Evolutionary conservation across 2,888 invertebrate species (phyloP).

Genomic region (Catocala nupta): DNA sequence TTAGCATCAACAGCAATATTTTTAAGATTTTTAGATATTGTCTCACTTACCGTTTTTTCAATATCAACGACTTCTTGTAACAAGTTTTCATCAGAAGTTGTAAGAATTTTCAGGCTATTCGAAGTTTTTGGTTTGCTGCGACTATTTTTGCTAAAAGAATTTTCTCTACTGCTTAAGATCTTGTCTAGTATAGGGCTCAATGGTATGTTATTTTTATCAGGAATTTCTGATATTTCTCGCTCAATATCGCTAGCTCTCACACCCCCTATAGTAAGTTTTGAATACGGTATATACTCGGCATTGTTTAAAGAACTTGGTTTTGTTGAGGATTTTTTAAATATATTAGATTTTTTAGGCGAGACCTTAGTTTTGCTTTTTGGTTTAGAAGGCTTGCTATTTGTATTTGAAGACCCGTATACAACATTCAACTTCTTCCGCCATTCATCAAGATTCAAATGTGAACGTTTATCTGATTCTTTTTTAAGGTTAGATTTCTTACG

Average conservation of each 20-base stretch:
- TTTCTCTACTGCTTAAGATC: slow-evolving; percentile 75
- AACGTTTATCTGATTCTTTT: slow-evolving; percentile 56
- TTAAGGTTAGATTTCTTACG: slow-evolving; percentile 53
- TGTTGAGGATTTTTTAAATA: slow-evolving; percentile 4
- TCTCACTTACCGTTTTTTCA: slow-evolving; percentile 71
- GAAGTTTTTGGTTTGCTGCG: slow-evolving; percentile 55
- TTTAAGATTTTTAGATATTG: slow-evolving; percentile 62
- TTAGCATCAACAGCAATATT: slow-evolving; percentile 42
- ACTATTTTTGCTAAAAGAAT: slow-evolving; percentile 67
- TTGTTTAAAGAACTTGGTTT: slow-evolving; percentile 60
- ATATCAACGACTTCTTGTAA: slow-evolving; percentile 79
- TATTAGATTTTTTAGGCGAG: slow-evolving; percentile 49
- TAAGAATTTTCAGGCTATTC: slow-evolving; percentile 64
- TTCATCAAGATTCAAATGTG: slow-evolving; percentile 65
- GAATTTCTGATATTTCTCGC: slow-evolving; percentile 72
- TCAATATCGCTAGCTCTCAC: slow-evolving; percentile 78
- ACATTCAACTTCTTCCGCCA: slow-evolving; percentile 76
- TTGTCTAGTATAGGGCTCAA: slow-evolving; percentile 77
- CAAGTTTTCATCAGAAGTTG: slow-evolving; percentile 81
- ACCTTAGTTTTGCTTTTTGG: slow-evolving; percentile 46
- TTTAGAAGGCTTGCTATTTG: slow-evolving; percentile 48
- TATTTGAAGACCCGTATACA: slow-evolving; percentile 66
- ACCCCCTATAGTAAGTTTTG: slow-evolving; percentile 81
- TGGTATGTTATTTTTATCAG: slow-evolving; percentile 69
- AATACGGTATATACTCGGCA: slow-evolving; percentile 81